phyloP scores from a whole-genome alignment of 2,797 vertebrate genomes.

The Chelonia mydas region DNA sequence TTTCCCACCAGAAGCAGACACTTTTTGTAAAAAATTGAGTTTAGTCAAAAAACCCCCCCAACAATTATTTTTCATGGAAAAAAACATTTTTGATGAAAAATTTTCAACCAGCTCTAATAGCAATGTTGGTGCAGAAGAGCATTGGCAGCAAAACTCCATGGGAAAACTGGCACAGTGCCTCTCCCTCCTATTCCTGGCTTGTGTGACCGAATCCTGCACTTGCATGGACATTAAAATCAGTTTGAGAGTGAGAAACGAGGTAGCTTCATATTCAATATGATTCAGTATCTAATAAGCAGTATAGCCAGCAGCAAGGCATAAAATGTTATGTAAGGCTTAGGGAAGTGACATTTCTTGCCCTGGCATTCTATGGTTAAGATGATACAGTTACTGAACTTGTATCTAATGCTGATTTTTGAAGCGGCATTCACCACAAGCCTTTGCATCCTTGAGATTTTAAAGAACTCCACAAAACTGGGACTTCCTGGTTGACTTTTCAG shows the following conservation, averaged over 20 bases:
- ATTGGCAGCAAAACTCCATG: not conserved
- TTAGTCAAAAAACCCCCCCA: not conserved
- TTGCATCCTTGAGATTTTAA: constrained; percentile 25
- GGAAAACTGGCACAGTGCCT: not conserved
- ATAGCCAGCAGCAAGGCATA: not conserved
- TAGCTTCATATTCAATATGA: not conserved
- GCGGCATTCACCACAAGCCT: not conserved
- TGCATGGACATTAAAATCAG: not conserved
- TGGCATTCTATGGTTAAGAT: constrained; percentile 18
- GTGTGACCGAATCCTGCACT: not conserved
- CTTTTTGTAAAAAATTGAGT: not conserved
- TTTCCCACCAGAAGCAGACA: not conserved
- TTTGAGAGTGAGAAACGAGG: not conserved
- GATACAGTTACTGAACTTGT: not conserved
- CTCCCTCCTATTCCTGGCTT: not conserved
- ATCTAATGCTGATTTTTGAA: not conserved
- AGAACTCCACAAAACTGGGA: not conserved
- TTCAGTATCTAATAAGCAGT: not conserved
- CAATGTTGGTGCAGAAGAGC: not conserved
- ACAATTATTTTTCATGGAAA: too few relatives aligned
- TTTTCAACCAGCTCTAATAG: not conserved
- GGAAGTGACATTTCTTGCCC: not conserved
- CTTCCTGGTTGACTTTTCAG: constrained; percentile 32
- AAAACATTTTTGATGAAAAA: not conserved
- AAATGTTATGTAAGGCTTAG: not conserved